A percentile compares a stretch with the other conserved stretches of the same genome.
phyloP scores from a whole-genome alignment of 2,797 vertebrate species.

The Cebuella pygmaea region DNA sequence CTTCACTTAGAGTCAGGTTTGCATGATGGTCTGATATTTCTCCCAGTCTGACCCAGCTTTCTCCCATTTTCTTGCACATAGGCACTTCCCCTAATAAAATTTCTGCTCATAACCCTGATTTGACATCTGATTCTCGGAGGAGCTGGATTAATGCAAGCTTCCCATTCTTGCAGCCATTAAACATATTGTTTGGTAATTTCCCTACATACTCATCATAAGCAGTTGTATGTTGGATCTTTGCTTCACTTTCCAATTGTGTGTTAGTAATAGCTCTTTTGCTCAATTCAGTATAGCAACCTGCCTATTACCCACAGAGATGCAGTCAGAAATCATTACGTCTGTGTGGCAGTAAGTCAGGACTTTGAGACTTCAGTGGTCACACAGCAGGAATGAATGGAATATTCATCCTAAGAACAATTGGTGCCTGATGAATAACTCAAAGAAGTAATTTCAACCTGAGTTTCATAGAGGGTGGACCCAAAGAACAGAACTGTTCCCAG shows the following conservation, averaged over 20 bases:
- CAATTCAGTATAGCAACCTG: not conserved
- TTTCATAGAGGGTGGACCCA: not conserved
- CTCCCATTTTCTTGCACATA: not conserved
- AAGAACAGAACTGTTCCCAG: not conserved
- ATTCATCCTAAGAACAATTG: conserved; percentile 26
- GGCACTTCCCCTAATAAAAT: not conserved
- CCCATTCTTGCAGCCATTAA: not conserved
- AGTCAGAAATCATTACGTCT: not conserved
- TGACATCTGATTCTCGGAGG: conserved; percentile 7
- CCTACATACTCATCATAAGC: not conserved
- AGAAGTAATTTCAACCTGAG: conserved; percentile 42
- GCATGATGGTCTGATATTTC: not conserved
- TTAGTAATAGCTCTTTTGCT: not conserved
- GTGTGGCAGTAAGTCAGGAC: not conserved
- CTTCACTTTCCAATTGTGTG: not conserved
- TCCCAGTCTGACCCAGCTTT: not conserved
- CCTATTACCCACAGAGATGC: not conserved
- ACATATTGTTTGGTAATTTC: not conserved
- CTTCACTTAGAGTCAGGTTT: not conserved
- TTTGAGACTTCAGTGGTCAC: not conserved
- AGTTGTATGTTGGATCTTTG: not conserved
- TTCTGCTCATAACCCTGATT: not conserved
- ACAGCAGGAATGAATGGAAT: conserved; percentile 27
- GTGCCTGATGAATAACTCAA: conserved; percentile 40
- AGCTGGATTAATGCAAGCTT: not conserved